Evolutionary conservation across 2,888 invertebrate genomes (phyloP).

Genomic region (Hirtodrosophila confusa): DNA sequence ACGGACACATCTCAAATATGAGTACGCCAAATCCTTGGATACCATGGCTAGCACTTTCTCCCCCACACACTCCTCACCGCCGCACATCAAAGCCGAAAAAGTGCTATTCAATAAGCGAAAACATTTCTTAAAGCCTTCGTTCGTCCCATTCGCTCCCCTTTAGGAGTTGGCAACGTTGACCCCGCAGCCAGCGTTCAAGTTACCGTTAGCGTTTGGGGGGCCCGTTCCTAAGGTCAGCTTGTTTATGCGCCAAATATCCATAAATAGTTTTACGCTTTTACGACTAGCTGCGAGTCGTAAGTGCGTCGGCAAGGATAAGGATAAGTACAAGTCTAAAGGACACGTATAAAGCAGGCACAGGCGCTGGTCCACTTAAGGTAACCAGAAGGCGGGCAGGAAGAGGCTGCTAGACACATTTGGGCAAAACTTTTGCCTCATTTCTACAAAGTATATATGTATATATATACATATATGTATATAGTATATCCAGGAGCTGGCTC

Average conservation of each 20-base stretch:
- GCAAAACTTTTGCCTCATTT: constrained; percentile 46
- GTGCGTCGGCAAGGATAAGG: constrained; percentile 58
- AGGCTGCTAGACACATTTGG: constrained; percentile 73
- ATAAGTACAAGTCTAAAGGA: constrained; percentile 34
- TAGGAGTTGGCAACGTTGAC: constrained; percentile 10
- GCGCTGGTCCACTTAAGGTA: constrained; percentile 70
- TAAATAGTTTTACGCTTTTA: constrained; percentile 76
- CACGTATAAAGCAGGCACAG: constrained; percentile 33
- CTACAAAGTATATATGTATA: not conserved
- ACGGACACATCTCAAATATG: constrained; percentile 18
- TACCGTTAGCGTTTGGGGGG: constrained; percentile 1
- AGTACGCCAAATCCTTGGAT: constrained; percentile 13
- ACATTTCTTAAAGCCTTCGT: constrained; percentile 58
- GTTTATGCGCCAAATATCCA: constrained; percentile 77
- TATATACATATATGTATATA: too few relatives aligned
- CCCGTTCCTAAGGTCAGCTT: constrained; percentile 65
- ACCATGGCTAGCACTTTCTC: constrained; percentile 1
- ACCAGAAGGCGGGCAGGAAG: constrained; percentile 26
- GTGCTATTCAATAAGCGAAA: constrained; percentile 43
- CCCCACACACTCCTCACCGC: not conserved
- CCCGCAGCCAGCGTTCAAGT: constrained; percentile 5
- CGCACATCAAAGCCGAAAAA: constrained; percentile 44
- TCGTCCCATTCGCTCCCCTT: not conserved
- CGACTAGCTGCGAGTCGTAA: constrained; percentile 41
- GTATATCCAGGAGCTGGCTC: constrained; percentile 11